Percentiles rank a stretch among this genome's conserved stretches.
Evolutionary conservation across 2,888 invertebrate genomes (phyloP).

Genomic region (Dryobota labecula): DNA sequence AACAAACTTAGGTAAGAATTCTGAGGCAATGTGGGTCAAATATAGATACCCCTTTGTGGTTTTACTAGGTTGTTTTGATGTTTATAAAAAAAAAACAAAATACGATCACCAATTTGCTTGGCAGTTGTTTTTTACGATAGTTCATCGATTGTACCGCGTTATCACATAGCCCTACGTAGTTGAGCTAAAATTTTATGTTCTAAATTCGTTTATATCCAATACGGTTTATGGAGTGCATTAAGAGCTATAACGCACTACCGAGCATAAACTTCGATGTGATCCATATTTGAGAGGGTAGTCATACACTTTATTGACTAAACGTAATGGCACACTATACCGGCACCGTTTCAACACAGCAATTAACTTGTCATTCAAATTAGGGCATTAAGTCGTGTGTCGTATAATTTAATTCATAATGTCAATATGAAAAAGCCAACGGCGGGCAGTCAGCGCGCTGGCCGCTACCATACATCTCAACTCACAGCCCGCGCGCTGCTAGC

Average conservation of each 20-base stretch:
- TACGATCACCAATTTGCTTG: neutral
- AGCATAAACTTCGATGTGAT: neutral
- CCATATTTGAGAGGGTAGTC: neutral
- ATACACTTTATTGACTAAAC: slow-evolving; percentile 3
- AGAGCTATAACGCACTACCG: neutral
- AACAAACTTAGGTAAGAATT: neutral
- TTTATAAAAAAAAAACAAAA: slow-evolving; percentile 6
- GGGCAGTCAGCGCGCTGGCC: no score
- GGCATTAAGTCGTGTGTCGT: no score
- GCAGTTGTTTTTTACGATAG: neutral
- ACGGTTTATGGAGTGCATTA: slow-evolving; percentile 2
- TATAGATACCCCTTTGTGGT: neutral
- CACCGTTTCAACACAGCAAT: no score
- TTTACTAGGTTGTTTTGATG: neutral
- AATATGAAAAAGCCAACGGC: no score
- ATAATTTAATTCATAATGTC: no score
- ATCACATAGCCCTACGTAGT: neutral
- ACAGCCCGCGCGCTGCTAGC: no score
- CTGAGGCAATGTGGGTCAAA: slow-evolving; percentile 13
- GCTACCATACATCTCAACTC: no score
- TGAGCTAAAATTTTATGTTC: slow-evolving; percentile 14
- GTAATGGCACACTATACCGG: no score
- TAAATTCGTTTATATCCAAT: slow-evolving; percentile 6
- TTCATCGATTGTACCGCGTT: neutral
- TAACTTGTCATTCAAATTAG: no score